These are phyloP conservation scores for Tryphoninae sp. DNA, from an alignment of 2,888 invertebrate species.

Conservation along the genomic window DNA sequence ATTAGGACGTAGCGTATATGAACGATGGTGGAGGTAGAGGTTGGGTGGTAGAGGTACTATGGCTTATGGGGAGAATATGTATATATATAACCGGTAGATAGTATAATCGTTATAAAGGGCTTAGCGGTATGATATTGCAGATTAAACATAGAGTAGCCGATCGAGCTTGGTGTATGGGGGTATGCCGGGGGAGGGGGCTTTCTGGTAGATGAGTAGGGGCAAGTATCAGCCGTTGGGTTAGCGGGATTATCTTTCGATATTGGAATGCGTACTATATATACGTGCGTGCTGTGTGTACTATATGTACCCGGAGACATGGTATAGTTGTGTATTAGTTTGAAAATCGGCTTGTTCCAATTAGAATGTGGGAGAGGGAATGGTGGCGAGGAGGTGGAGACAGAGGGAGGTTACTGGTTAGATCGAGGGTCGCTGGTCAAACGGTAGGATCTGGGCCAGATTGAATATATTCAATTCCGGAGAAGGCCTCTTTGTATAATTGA, in stretches of 20 bases:
- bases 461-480: constrained; percentile 24
- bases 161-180: constrained; percentile 26
- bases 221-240: constrained; percentile 57
- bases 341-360: constrained; percentile 29
- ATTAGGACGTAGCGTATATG: constrained; percentile 44
- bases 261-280: constrained; percentile 53
- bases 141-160: constrained; percentile 58
- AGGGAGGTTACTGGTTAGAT: not conserved
- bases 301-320: constrained; percentile 20
- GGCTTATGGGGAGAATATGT: constrained; percentile 55
- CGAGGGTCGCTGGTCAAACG: constrained; percentile 35
- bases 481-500: constrained; percentile 38
- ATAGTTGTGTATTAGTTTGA: constrained; percentile 39
- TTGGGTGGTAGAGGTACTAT: constrained; percentile 3
- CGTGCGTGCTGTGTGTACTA: constrained; percentile 37
- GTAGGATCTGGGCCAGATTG: constrained; percentile 38
- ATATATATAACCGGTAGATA: constrained; percentile 57
- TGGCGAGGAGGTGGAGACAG: not conserved
- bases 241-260: constrained; percentile 60
- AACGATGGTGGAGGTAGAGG: constrained; percentile 1
- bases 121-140: constrained; percentile 59
- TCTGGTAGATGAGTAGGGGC: not conserved
- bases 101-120: constrained; percentile 60
- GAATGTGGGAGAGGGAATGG: constrained; percentile 18
- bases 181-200: not conserved